These are phyloP conservation scores for Megathymus violae DNA, from an alignment of 1,140 invertebrate species.

Conservation along the genomic window DNA sequence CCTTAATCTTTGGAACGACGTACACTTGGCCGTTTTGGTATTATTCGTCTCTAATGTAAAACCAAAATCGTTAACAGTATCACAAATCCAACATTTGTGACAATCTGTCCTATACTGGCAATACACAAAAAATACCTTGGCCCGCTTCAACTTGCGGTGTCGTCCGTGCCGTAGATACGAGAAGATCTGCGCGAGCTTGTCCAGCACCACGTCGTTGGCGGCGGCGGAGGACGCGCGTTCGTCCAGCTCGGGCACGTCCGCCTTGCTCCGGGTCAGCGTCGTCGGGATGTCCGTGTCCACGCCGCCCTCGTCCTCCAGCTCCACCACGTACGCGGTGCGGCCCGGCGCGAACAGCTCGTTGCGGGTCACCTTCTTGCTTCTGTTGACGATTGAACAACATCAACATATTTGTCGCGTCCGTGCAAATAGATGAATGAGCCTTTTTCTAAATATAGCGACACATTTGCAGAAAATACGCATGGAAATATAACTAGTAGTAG, in stretches of 20 bases:
- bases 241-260: constrained; percentile 92
- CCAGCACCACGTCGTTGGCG: constrained; percentile 98
- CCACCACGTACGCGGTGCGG: constrained; percentile 99
- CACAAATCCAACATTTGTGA: no score
- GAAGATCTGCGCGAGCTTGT: constrained; percentile 98
- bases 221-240: constrained; percentile 90
- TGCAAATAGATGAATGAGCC: no score
- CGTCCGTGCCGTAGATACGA: constrained; percentile 95
- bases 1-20: no score
- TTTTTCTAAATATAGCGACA: no score
- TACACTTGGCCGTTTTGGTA: no score
- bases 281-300: constrained; percentile 97
- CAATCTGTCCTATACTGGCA: no score
- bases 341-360: constrained; percentile 98
- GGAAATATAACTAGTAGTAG: no score
- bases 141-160: constrained; percentile 91
- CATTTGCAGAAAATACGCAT: no score
- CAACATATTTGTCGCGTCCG: neutral
- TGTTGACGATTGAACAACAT: constrained; percentile 40
- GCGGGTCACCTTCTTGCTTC: constrained; percentile 89
- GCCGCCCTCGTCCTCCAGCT: constrained; percentile 93
- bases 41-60: no score
- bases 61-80: no score
- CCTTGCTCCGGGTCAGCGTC: constrained; percentile 96
- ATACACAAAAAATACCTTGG: constrained; percentile 86